phyloP scores from a whole-genome alignment of 1,140 invertebrate genomes.

The Drosophila guanche region DNA sequence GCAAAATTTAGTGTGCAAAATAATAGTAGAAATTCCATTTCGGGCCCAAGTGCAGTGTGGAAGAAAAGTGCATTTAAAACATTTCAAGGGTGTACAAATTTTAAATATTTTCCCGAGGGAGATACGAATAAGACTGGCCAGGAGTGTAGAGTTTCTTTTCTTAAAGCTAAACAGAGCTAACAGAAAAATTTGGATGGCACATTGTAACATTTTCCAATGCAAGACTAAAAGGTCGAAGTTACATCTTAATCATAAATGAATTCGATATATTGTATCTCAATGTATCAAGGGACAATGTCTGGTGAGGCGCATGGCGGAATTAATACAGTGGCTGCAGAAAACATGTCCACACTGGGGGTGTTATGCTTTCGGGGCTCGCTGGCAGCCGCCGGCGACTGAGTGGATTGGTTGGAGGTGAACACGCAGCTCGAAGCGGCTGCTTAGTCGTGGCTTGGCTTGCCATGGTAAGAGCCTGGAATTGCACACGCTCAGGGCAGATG shows the following conservation, averaged over 20 bases:
- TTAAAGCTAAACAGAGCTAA: no score
- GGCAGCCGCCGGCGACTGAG: background rate
- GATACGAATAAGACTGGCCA: background rate
- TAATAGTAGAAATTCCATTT: background rate
- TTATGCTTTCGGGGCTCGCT: background rate
- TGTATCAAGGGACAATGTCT: constrained; percentile 31
- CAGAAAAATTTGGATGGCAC: no score
- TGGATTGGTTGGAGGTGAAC: background rate
- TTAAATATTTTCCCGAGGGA: background rate
- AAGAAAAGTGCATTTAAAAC: no score
- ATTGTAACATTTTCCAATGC: no score
- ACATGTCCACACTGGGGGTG: constrained; percentile 31
- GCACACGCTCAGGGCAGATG: no score
- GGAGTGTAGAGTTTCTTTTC: no score
- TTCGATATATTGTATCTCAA: constrained; percentile 20
- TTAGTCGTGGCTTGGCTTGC: no score
- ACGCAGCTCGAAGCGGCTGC: no score
- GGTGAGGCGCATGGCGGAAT: constrained; percentile 10
- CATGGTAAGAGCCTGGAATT: no score
- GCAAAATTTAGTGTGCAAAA: background rate
- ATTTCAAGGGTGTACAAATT: no score
- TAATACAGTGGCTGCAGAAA: constrained; percentile 33
- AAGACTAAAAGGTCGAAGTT: no score
- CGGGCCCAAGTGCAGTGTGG: no score
- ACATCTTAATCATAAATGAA: constrained; percentile 26